Evolutionary conservation across 2,888 invertebrate species (phyloP), one percentile per base, ranked within the genome.

Genomic region (Coenonympha arcania): DNA sequence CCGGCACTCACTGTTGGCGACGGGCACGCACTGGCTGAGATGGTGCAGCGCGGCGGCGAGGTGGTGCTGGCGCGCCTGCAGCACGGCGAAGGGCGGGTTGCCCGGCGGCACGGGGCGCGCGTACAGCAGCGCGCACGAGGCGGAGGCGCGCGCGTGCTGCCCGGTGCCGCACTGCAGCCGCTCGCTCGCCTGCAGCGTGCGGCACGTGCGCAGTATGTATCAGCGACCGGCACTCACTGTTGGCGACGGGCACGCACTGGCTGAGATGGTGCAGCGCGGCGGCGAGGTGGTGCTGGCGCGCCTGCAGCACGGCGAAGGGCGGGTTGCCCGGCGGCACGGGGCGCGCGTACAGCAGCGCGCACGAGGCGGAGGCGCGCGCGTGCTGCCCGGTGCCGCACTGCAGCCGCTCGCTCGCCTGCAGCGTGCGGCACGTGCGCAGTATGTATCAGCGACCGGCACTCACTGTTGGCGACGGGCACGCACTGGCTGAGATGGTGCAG

Each of bases 61-160:
- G 88, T 90, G 88, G 52, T 88, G 87, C 0, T 85, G 80, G 60
- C 59, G 90, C 68, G 71, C 87, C 78, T 58, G 87, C 76, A n/a
- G 81, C 71, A 70, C 88, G 85, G 77, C 77, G 5, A 88, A 88
- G 52, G 48, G 47, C 37, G 50, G 28, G 46, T 56, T 47, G 6
- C 54, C 33, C 41, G 57, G 53, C 34, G 62, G 56, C 37, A 58
- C 52, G 3, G 72, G 88, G 45, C 89, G 86, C n/a, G 89, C 84
- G 74, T 93, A 94, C 68, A 93, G 90, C 53, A 90, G 88, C 42
- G 93, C 92, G 68, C 94, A 93, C 0, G 93, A 93, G 84, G 94
- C 93, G 4, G 93, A 90, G 0, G 94, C 93, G 45, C 94, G 88
- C 28, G 94, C 89, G 54, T 90, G 90, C 73, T 94, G 94, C 28